Percentiles rank a stretch among this genome's conserved stretches.
Conservation (phyloP, 1,140 invertebrate species). For the Drosophila teissieri region DNA sequence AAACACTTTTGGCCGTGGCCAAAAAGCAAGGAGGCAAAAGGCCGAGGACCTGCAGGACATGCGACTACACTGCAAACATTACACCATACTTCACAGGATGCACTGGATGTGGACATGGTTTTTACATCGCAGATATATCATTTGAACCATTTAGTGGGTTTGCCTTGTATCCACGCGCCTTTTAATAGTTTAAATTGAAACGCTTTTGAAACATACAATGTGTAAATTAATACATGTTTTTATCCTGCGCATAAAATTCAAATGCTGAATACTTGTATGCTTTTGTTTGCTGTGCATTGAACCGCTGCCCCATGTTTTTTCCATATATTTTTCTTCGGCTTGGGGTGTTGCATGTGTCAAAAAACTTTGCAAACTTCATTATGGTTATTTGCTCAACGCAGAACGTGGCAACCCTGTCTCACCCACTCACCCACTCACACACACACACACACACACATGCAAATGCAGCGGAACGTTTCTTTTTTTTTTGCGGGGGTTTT, state of each 20-base stretch:
- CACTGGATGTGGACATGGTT: too few relatives aligned
- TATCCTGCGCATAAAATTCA: too few relatives aligned
- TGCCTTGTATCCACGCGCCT: too few relatives aligned
- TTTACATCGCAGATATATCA: too few relatives aligned
- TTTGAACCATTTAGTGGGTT: too few relatives aligned
- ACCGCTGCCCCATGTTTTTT: conserved; percentile 5
- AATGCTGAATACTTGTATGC: too few relatives aligned
- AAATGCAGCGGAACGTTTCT: conserved; percentile 58
- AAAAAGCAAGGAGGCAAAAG: conserved; percentile 27
- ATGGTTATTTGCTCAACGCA: conserved; percentile 64
- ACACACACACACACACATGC: conserved; percentile 52
- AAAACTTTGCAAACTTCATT: conserved; percentile 78
- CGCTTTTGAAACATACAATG: too few relatives aligned
- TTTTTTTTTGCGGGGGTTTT: conserved; percentile 2
- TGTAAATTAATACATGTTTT: too few relatives aligned
- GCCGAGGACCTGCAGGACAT: conserved; percentile 38
- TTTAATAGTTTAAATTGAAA: too few relatives aligned
- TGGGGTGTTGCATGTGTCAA: conserved; percentile 73
- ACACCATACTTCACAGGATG: not conserved
- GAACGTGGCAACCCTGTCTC: conserved; percentile 42
- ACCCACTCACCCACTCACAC: conserved; percentile 22
- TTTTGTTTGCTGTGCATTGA: not conserved
- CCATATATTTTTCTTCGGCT: conserved; percentile 2
- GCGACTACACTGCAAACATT: conserved; percentile 7
- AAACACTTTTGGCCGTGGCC: conserved; percentile 63